Percentiles rank a stretch among this genome's conserved stretches.
These are phyloP conservation scores for Xiphydria camelus DNA, from an alignment of 2,888 invertebrate genomes.

Conservation along the genomic window DNA sequence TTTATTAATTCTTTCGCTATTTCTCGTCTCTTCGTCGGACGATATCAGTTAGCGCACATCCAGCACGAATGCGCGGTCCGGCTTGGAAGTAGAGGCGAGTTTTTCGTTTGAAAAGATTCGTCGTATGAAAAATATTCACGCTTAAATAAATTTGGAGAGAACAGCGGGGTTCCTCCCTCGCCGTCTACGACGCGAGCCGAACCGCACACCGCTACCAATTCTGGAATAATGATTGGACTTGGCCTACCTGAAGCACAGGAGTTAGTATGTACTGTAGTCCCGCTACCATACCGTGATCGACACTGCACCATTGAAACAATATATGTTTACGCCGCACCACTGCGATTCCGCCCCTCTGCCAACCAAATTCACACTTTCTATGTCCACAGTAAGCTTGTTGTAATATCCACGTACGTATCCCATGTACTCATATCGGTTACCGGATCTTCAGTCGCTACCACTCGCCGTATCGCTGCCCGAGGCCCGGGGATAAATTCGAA, in stretches of 20 bases:
- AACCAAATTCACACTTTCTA: conserved; percentile 21
- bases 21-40: conserved; percentile 14
- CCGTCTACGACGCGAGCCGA: too few species aligned
- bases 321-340: conserved; percentile 33
- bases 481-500: too few species aligned
- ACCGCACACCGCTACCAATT: conserved; percentile 23
- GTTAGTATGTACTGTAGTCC: conserved; percentile 58
- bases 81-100: too few species aligned
- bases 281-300: conserved; percentile 57
- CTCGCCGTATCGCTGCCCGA: too few species aligned
- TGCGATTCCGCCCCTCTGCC: conserved; percentile 46
- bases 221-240: conserved; percentile 57
- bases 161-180: too few species aligned
- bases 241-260: conserved; percentile 60
- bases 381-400: conserved; percentile 13
- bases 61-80: too few species aligned
- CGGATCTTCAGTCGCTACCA: background rate
- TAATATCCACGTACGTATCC: background rate
- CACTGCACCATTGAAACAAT: conserved; percentile 55
- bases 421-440: background rate
- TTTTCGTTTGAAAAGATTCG: too few species aligned
- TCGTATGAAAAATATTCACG: too few species aligned
- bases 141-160: too few species aligned
- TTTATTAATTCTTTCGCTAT: conserved; percentile 3
- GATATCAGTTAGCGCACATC: conserved; percentile 15